Conservation (phyloP, 2,797 vertebrate species). For the Periophthalmus magnuspinnatus region DNA sequence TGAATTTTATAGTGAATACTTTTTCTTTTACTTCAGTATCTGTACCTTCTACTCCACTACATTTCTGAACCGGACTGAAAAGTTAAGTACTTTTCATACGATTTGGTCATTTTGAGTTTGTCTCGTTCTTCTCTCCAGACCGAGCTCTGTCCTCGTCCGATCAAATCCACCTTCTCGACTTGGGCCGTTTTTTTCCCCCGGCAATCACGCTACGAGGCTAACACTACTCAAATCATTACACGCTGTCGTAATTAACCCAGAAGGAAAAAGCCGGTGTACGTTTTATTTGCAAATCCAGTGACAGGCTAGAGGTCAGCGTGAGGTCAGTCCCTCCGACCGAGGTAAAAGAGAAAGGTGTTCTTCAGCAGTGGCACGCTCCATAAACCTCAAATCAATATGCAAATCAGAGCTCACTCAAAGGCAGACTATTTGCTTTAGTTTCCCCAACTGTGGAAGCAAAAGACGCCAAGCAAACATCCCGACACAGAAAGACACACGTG, state of each 20-base stretch:
- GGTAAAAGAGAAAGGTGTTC: not conserved
- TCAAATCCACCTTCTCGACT: too few species aligned
- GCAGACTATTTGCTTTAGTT: not conserved
- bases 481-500: not conserved
- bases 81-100: too few species aligned
- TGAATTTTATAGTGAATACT: too few species aligned
- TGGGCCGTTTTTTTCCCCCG: too few species aligned
- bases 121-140: too few species aligned
- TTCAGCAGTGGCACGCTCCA: not conserved
- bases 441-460: not conserved
- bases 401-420: not conserved
- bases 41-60: too few species aligned
- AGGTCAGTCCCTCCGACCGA: not conserved
- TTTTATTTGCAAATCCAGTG: not conserved
- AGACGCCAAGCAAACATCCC: not conserved
- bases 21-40: too few species aligned
- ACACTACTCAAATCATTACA: not conserved
- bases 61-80: too few species aligned
- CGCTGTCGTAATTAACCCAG: not conserved
- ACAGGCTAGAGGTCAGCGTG: not conserved
- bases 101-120: too few species aligned
- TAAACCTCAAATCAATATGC: not conserved
- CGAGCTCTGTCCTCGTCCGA: too few species aligned
- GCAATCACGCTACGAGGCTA: too few species aligned
- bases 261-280: not conserved